Base-by-base conservation (phyloP, 1,140 invertebrate species). In the Wasmannia auropunctata region DNA sequence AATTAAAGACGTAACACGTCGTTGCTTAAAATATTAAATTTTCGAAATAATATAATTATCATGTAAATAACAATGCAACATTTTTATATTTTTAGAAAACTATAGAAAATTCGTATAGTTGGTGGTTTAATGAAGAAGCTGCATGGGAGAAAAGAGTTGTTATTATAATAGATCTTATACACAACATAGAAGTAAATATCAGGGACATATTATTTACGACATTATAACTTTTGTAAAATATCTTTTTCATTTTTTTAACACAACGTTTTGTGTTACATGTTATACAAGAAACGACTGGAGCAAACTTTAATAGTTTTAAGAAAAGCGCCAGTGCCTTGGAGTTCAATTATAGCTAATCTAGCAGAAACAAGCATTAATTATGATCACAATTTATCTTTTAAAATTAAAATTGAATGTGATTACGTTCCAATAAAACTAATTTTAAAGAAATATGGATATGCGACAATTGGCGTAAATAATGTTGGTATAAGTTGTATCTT, bases 291-390 rank as follows among this genome's bases (percentile, higher is more conserved):
- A 85, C 90, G 90, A 40, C 63, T 95, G n/a, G 88, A 93, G 54
- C 92, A 89, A 74, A 92, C 86, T 43, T 86, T 95, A 22, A 87
- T 88, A 10, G 84, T 94, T 28, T 85, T 94, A 34, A 93, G 87
- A 83, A 94, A 91, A 87, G 93, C 91, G 31, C 90, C 93, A 11
- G 93, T 94, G 28, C 94, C 94, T 19, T 93, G 94, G 92, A 94
- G 92, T 85, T 74, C 88, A 56, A 91, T 87, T 62, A 91, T 95
- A 46, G 2, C 76, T 16, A 86, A 70, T 28, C 56, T 94, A 25
- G 90, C 91, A 84, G 92, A 94, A 87, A 65, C 54, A 43, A 90
- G 87, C 70, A 90, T 76, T 16, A 86, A 72, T 34, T 89, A 91
- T 6, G 89, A 94, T 54, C 93, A 94, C 74, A 62, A 76, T 54